Percentiles rank a stretch among this genome's conserved stretches.
Conservation (phyloP, 2,113 vertebrate genomes). For the Protobothrops mucrosquamatus region DNA sequence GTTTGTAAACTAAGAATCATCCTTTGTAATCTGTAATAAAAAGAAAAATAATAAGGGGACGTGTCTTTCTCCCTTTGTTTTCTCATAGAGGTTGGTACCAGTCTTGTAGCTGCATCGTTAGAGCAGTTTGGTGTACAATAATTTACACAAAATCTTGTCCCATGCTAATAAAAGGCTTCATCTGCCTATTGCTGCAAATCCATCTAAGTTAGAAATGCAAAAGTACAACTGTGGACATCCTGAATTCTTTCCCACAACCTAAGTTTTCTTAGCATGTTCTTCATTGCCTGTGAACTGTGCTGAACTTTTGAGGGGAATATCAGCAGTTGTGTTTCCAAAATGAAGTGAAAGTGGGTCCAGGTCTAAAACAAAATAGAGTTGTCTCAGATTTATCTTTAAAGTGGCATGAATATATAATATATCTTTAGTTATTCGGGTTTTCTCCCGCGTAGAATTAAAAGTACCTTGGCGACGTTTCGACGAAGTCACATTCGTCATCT, state of each 20-base stretch:
- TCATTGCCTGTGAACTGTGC: neutral
- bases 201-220: neutral
- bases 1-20: neutral
- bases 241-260: neutral
- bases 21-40: neutral
- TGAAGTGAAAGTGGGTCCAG: neutral
- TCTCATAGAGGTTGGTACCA: neutral
- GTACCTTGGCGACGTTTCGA: no score
- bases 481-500: no score
- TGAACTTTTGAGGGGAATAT: neutral
- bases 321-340: neutral
- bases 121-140: neutral
- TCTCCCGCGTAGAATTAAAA: no score
- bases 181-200: neutral
- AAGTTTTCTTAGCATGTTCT: neutral
- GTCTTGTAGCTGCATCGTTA: neutral
- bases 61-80: neutral
- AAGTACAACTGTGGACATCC: neutral
- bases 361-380: neutral
- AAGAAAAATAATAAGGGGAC: neutral
- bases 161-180: neutral
- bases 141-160: neutral
- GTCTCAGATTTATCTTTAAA: neutral
- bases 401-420: neutral
- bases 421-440: no score